Evolutionary conservation across 2,113 vertebrate species (phyloP).

Genomic region (Elanus axillaris): DNA sequence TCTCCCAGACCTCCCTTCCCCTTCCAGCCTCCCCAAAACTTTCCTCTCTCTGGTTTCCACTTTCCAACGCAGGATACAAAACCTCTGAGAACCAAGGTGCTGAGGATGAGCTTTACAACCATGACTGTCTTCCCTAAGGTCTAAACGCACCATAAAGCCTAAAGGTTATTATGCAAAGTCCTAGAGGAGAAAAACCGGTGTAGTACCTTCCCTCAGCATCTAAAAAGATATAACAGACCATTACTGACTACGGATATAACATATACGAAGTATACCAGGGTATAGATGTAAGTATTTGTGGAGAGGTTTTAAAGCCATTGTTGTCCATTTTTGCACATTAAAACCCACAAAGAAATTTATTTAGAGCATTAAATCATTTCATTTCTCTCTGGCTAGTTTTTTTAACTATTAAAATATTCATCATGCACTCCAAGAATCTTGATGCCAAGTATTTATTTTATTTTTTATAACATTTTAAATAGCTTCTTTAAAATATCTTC

Average conservation of each 20-base stretch:
- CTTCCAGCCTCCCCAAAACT: background rate
- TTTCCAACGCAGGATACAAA: background rate
- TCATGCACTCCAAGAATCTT: slow-evolving; percentile 72
- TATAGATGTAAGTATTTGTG: slow-evolving; percentile 57
- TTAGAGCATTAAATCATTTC: slow-evolving; percentile 77
- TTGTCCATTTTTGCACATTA: slow-evolving; percentile 82
- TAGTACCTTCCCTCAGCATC: background rate
- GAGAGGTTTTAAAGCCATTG: slow-evolving; percentile 65
- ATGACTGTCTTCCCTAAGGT: background rate
- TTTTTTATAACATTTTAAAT: slow-evolving; percentile 65
- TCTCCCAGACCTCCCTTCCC: background rate
- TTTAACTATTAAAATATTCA: slow-evolving; percentile 89
- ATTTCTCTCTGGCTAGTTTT: slow-evolving; percentile 71
- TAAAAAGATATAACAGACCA: slow-evolving; percentile 33
- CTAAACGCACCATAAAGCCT: background rate
- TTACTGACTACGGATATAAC: slow-evolving; percentile 47
- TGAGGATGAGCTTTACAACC: background rate
- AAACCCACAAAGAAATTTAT: slow-evolving; percentile 78
- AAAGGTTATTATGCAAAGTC: slow-evolving; percentile 8
- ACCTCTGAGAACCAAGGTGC: background rate
- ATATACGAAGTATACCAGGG: background rate
- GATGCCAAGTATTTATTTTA: slow-evolving; percentile 67
- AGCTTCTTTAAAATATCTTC: slow-evolving; percentile 66
- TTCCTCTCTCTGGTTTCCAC: background rate
- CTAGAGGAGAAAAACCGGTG: background rate